Evolutionary conservation across 2,113 vertebrate species (phyloP), one percentile per base, ranked within the genome.

Genomic region (Glaucidium brasilianum): DNA sequence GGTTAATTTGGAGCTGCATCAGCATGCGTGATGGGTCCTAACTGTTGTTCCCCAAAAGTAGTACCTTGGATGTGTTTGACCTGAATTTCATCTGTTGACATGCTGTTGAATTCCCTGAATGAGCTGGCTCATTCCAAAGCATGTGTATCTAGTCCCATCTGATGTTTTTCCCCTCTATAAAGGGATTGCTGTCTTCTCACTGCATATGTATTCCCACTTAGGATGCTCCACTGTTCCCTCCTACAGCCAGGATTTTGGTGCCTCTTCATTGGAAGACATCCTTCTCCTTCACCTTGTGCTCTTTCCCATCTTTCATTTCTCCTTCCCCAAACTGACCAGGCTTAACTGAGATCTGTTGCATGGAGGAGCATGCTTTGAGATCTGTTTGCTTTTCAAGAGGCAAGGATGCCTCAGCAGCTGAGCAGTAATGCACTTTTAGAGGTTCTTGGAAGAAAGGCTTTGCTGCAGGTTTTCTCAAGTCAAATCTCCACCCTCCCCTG

Each of bases 1-100:
- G 47, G 32, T 95, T 95, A 66, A 88, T 97, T 87, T 87, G 84
- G 67, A 90, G 60, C 53, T 52, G 23, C 50, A 55, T 89, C 53
- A 85, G 58, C 1, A 3, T 32, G 18, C 2, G 0, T 84, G 68
- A 75, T 0, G 3, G 41, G 20, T 75, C 81, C 52, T 68, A 47
- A 85, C 5, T 78, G 58, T 64, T 73, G 39, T 60, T 85, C 18
- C n/a, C 66, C 34, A 60, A 10, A 71, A 87, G 53, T 0, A 0
- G 9, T 39, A n/a, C 66, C 45, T 34, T 55, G 47, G 35, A 67
- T 66, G 19, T 81, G n/a, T 64, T 85, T 94, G 73, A 49, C 84
- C 76, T 92, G 68, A n/a, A 41, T 94, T 87, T 85, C 21, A 32
- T 81, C 52, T 74, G 12, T 58, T 0, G 0, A 26, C 1, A 2